Conservation (phyloP, 2,888 invertebrate genomes). For the Melipona beecheii region DNA sequence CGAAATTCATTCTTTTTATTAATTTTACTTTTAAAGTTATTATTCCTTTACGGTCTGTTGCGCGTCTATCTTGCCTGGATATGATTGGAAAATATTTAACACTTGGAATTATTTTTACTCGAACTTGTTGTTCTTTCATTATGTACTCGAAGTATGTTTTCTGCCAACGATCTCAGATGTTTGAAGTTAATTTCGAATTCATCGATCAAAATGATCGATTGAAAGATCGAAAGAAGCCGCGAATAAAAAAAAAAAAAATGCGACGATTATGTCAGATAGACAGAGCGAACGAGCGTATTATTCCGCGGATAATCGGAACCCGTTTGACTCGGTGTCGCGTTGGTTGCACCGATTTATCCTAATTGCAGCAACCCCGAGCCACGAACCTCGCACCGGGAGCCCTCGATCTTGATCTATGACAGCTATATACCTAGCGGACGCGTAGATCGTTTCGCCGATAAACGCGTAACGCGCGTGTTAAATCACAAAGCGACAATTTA, state of each 20-base stretch:
- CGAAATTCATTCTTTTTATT: no score
- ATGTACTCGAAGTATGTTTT: no score
- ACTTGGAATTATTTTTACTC: no score
- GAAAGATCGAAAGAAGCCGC: background rate
- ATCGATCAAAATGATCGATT: background rate
- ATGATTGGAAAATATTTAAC: no score
- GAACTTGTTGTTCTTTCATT: no score
- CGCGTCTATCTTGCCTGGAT: no score
- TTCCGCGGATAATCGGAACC: slow-evolving; percentile 8
- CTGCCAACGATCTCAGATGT: no score
- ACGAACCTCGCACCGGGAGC: slow-evolving; percentile 27
- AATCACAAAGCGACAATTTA: slow-evolving; percentile 79
- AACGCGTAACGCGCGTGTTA: slow-evolving; percentile 70
- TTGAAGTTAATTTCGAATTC: no score
- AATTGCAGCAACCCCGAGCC: slow-evolving; percentile 38
- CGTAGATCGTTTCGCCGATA: slow-evolving; percentile 60
- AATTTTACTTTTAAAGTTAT: no score
- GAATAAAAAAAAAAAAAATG: background rate
- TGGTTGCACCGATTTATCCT: slow-evolving; percentile 41
- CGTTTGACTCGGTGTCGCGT: slow-evolving; percentile 12
- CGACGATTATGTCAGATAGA: background rate
- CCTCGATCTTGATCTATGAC: slow-evolving; percentile 54
- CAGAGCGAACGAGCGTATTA: slow-evolving; percentile 6
- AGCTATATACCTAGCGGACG: slow-evolving; percentile 43
- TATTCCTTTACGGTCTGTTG: no score